Evolutionary conservation across 2,888 invertebrate genomes (phyloP), one percentile per base, ranked within the genome.

Genomic region (Azorinus chamasolen): DNA sequence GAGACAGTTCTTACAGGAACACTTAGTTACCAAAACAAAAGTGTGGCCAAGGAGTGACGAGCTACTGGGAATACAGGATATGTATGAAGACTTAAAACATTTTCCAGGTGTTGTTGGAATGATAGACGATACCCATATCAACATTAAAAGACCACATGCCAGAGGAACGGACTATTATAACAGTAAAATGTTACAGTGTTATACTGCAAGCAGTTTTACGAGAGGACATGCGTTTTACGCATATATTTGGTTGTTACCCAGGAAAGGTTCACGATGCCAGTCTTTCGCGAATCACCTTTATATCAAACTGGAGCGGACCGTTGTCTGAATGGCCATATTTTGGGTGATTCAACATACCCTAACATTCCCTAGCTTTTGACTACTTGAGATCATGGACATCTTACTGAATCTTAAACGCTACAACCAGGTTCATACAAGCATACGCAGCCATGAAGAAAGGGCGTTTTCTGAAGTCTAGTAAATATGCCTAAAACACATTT

Each of bases 341-440:
- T 72, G 20, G 72, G 65, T 39, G 73, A 73, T 41, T 51, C 65
- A 14, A 61, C 65, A 1, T 73, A 73, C 45, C 65, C 73, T 4
- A 50, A 51, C 22, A n/a, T 51, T 2, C 2, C 14, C 14, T 66
- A 48, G 65, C 55, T 73, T 8, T 48, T 73, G 16, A 59, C 61
- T 8, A 65, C 73, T 14, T 66, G 65, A 18, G 66, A 73, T 24
- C 65, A 51, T 39, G 65, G 73, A 20, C 59, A 66, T 48, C 37
- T 73, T 6, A 61, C 53, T 20, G 58, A 22, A 41, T 6, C 8
- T 22, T 24, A 8, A 43, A 58, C n/a, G 46, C 6, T 69, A 55
- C 24, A 68, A 59, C 59, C 12, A 39, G 8, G 39, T 39, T 5
- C 68, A 68, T 32, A 27, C 27, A 39, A 51, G 51, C 25, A 68